Base-by-base conservation (phyloP, 2,113 vertebrate genomes). In the Hassar affinis region DNA sequence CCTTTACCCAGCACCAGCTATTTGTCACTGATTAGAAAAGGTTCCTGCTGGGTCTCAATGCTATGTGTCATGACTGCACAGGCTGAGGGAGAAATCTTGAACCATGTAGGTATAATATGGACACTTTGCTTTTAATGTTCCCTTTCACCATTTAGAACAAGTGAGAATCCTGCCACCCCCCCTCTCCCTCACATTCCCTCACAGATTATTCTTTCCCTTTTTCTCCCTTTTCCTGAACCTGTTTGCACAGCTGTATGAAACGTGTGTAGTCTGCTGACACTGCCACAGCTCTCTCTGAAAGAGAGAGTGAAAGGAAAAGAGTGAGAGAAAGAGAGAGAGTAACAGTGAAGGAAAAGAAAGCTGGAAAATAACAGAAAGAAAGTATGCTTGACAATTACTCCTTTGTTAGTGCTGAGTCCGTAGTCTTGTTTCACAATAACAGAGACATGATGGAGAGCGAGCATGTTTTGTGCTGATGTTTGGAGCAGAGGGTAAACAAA, bases 191-290 rank as follows among this genome's bases (percentile, higher is more conserved):
- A 69, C 59, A 64, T 68, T 66, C 57, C 68, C 62, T 81, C 52
- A 86, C 72, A 85, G 83, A 88, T 77, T 45, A 81, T 81, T 87
- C 80, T 82, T 51, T 18, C 35, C 35, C 47, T 78, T 64, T 80
- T 30, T 11, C 66, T 79, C 35, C 69, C 17, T 14, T 0, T 81
- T 83, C 71, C 61, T 38, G 18, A 83, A 84, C 69, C 79, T 90
- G 86, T 89, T 90, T 88, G 76, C 79, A 87, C 89, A 90, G 88
- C 89, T 90, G 89, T 71, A 80, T 22, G 52, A 87, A 89, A 89
- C 81, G 76, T 88, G 89, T 87, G 83, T 78, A 80, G 78, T 81
- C 33, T 76, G 84, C 86, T 85, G 79, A 86, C 85, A 85, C 15
- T 62, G 62, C 79, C 59, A 17, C 86, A 66, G 47, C 71, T 56